phyloP scores from a whole-genome alignment of 2,888 invertebrate species.

The Rotaria sp. region DNA sequence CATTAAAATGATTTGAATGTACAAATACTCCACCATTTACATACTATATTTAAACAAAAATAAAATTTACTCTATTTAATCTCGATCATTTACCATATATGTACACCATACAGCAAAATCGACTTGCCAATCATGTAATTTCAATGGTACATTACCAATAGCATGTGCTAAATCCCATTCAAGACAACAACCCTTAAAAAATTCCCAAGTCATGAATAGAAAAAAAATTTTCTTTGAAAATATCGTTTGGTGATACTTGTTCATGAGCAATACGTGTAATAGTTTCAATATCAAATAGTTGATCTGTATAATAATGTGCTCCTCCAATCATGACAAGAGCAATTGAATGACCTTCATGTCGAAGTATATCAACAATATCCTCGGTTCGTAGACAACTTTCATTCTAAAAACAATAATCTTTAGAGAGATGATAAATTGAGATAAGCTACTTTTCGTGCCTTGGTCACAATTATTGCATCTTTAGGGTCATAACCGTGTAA shows the following conservation, averaged over 20 bases:
- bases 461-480: slow-evolving; percentile 55
- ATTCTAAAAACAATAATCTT: not conserved
- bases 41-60: slow-evolving; percentile 46
- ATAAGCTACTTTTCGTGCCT: slow-evolving; percentile 55
- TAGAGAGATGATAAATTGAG: not conserved
- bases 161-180: slow-evolving; percentile 63
- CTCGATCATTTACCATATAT: slow-evolving; percentile 54
- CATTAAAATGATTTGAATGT: slow-evolving; percentile 54
- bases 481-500: slow-evolving; percentile 57
- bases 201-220: slow-evolving; percentile 46
- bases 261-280: slow-evolving; percentile 58
- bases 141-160: slow-evolving; percentile 59
- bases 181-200: slow-evolving; percentile 58
- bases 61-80: too few relatives aligned
- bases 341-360: slow-evolving; percentile 57
- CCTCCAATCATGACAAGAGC: slow-evolving; percentile 59
- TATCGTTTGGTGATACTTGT: too few relatives aligned
- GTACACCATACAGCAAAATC: slow-evolving; percentile 64
- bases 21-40: slow-evolving; percentile 58
- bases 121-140: slow-evolving; percentile 61
- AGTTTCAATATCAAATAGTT: slow-evolving; percentile 59
- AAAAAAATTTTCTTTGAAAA: too few relatives aligned
- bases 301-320: slow-evolving; percentile 62
- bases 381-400: slow-evolving; percentile 52
- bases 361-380: slow-evolving; percentile 58